Evolutionary conservation across 2,113 vertebrate genomes (phyloP).

Genomic region (Mobula hypostoma): DNA sequence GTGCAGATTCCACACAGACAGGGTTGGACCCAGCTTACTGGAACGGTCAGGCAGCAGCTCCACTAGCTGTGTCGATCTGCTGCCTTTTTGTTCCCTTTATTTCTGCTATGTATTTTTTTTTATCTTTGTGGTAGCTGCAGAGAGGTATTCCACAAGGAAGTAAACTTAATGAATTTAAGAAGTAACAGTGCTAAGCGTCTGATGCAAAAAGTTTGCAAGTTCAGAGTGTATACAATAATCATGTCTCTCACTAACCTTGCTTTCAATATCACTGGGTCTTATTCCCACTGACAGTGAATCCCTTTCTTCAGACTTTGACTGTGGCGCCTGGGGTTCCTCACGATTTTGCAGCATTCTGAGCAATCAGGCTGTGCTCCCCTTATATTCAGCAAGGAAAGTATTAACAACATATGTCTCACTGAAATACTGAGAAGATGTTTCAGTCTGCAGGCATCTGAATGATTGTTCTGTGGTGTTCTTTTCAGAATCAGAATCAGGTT

Average conservation of each 20-base stretch:
- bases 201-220: background rate
- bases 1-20: too few relatives aligned
- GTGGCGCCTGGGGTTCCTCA: background rate
- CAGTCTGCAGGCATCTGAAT: background rate
- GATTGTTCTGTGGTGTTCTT: background rate
- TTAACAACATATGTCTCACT: constrained; percentile 8
- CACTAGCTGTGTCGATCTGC: too few relatives aligned
- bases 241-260: background rate
- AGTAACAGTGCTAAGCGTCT: background rate
- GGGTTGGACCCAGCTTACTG: too few relatives aligned
- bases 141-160: background rate
- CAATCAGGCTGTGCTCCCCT: background rate
- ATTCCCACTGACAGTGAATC: background rate
- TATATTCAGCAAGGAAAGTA: constrained; percentile 15
- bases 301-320: constrained; percentile 14
- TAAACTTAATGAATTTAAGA: background rate
- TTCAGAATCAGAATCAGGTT: background rate
- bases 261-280: constrained; percentile 3
- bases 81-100: too few relatives aligned
- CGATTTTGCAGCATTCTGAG: background rate
- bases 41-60: too few relatives aligned
- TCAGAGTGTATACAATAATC: background rate
- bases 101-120: background rate
- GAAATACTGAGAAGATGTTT: background rate
- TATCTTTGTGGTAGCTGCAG: background rate